A percentile compares a stretch with the other conserved stretches of the same genome.
phyloP scores from a whole-genome alignment of 2,113 vertebrate genomes.

The Cheirogaleus medius region DNA sequence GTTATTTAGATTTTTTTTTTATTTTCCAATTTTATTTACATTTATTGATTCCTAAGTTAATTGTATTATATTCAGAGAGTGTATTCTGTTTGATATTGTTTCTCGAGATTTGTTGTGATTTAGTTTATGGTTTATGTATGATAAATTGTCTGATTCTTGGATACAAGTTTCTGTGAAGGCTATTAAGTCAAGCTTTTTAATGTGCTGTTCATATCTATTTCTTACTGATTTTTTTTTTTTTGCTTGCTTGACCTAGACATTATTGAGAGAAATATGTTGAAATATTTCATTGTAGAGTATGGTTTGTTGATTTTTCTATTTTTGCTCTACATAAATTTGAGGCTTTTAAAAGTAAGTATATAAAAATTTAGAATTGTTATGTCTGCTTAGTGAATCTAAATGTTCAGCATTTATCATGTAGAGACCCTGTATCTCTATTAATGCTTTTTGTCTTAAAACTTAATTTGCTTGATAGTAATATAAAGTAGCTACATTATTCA shows the following conservation, averaged over 20 bases:
- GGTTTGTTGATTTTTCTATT: constrained; percentile 1
- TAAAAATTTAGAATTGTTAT: background rate
- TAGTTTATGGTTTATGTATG: constrained; percentile 26
- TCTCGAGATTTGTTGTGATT: constrained; percentile 51
- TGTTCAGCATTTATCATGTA: background rate
- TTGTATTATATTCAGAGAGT: background rate
- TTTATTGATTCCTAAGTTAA: background rate
- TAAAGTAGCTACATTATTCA: background rate
- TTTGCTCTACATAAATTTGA: background rate
- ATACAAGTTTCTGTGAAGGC: background rate
- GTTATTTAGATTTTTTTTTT: constrained; percentile 12
- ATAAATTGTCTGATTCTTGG: background rate
- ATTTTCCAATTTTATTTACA: background rate
- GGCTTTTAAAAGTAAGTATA: background rate
- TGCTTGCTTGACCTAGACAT: background rate
- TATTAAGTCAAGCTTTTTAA: background rate
- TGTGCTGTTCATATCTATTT: background rate
- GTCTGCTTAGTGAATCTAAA: background rate
- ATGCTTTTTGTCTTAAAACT: background rate
- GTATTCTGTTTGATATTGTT: constrained; percentile 28
- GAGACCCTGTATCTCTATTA: background rate
- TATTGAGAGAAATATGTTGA: background rate
- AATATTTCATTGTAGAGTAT: background rate
- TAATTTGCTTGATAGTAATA: background rate
- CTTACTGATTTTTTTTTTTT: background rate